Evolutionary conservation across 2,113 vertebrate genomes (phyloP).

Genomic region (Engystomops pustulosus): DNA sequence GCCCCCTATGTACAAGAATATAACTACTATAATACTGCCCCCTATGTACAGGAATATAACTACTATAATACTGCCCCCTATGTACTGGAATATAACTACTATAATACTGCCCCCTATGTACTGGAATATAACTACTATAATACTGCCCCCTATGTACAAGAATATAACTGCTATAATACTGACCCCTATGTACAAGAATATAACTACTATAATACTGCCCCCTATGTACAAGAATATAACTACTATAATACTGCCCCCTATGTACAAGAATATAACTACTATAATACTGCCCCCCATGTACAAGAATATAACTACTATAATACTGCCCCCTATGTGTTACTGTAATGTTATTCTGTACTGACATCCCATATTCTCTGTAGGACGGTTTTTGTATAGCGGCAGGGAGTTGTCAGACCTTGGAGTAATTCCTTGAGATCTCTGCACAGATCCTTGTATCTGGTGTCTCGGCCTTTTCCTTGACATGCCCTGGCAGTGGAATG

Average conservation of each 20-base stretch:
- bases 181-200: neutral
- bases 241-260: neutral
- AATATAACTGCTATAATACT: conserved; percentile 18
- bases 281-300: conserved; percentile 1
- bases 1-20: no score
- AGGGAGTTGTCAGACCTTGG: neutral
- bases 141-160: conserved; percentile 3
- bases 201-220: conserved; percentile 11
- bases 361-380: no score
- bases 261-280: conserved; percentile 1
- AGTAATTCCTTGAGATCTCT: neutral
- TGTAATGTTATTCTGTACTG: no score
- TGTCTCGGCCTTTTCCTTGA: conserved; percentile 7
- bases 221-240: conserved; percentile 5
- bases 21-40: no score
- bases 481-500: neutral
- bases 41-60: neutral
- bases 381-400: no score
- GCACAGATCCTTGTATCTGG: neutral
- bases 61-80: neutral
- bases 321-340: no score
- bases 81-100: conserved; percentile 7
- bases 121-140: conserved; percentile 7
- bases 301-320: conserved; percentile 5
- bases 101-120: neutral